phyloP scores from a whole-genome alignment of 2,888 invertebrate genomes.

The Eledone cirrhosa region DNA sequence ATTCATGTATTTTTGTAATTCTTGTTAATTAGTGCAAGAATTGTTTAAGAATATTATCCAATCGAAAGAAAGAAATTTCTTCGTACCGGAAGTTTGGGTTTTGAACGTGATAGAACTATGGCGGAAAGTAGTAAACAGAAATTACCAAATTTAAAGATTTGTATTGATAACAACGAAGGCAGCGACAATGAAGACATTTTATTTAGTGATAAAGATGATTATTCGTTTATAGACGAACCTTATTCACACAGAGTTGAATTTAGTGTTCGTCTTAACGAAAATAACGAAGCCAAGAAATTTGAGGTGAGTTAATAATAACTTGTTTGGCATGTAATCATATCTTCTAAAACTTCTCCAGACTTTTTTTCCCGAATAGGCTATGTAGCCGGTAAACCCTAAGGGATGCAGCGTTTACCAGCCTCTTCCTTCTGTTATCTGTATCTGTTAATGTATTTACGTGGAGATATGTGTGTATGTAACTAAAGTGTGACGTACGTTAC shows the following conservation, averaged over 20 bases:
- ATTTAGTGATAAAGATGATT: conserved; percentile 35
- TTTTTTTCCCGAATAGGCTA: too few species aligned
- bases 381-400: too few species aligned
- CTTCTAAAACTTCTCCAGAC: too few species aligned
- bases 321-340: too few species aligned
- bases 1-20: neutral
- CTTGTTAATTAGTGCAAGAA: neutral
- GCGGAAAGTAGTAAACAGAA: conserved; percentile 44
- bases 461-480: too few species aligned
- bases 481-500: too few species aligned
- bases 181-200: conserved; percentile 43
- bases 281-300: neutral
- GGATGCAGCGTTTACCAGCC: too few species aligned
- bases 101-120: conserved; percentile 37
- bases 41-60: neutral
- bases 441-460: too few species aligned
- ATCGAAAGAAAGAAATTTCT: neutral
- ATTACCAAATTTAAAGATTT: conserved; percentile 60
- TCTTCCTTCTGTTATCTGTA: too few species aligned
- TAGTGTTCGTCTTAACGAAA: conserved; percentile 9
- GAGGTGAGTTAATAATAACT: neutral
- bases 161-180: conserved; percentile 56
- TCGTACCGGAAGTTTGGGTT: neutral
- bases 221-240: conserved; percentile 22
- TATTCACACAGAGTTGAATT: conserved; percentile 12